phyloP scores from a whole-genome alignment of 2,797 vertebrate genomes.

The Catamblyrhynchus diadema region DNA sequence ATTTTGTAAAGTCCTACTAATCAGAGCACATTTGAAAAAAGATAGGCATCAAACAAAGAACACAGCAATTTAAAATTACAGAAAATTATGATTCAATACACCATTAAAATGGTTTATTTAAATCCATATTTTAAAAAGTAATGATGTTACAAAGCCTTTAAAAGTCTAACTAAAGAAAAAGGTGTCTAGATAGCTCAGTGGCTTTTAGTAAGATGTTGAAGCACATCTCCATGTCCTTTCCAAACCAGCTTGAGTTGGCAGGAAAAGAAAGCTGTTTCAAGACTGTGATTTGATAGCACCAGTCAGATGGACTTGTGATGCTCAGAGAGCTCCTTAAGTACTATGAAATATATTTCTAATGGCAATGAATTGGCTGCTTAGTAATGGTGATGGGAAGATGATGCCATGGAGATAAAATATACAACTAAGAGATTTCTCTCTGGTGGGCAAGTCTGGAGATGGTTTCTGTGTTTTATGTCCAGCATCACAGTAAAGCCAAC shows the following conservation, averaged over 20 bases:
- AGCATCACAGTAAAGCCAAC: neutral
- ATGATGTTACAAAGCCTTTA: neutral
- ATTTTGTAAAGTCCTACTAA: neutral
- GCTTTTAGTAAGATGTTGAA: neutral
- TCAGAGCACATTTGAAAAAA: neutral
- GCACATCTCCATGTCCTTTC: fast-evolving
- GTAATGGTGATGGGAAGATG: neutral
- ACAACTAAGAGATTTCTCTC: neutral
- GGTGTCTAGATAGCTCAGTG: neutral
- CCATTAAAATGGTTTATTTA: neutral
- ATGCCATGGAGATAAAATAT: neutral
- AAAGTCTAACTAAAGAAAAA: neutral
- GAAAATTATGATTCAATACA: neutral
- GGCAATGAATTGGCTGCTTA: neutral
- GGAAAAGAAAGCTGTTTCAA: neutral
- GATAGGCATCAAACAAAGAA: neutral
- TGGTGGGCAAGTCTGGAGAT: neutral
- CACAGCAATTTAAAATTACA: neutral
- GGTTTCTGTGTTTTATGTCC: neutral
- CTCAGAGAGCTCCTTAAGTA: neutral
- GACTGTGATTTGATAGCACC: neutral
- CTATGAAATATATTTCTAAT: neutral
- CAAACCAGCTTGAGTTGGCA: neutral
- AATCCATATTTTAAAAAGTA: neutral
- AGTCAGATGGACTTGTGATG: neutral